phyloP scores from a whole-genome alignment of 2,797 vertebrate species.

The Holocentrus rufus region DNA sequence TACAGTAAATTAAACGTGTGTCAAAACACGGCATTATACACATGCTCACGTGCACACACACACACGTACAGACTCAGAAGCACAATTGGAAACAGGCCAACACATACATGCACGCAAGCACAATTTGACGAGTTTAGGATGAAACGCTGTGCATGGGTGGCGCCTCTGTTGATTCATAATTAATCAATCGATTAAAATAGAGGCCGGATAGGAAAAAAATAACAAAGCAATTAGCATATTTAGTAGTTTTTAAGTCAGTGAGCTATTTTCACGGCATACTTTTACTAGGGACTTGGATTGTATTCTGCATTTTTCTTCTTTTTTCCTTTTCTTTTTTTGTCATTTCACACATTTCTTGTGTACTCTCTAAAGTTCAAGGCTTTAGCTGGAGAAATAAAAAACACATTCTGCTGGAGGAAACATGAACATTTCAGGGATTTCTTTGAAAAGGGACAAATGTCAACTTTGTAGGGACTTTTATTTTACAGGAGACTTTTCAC shows the following conservation, averaged over 20 bases:
- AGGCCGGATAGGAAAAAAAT: conserved; percentile 27
- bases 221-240: conserved; percentile 55
- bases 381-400: neutral
- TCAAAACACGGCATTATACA: neutral
- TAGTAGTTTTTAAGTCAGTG: conserved; percentile 53
- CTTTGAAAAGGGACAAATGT: conserved; percentile 26
- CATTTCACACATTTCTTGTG: conserved; percentile 12
- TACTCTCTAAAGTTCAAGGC: conserved; percentile 2
- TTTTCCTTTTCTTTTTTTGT: neutral
- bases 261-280: conserved; percentile 45
- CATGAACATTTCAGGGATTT: conserved; percentile 16
- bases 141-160: neutral
- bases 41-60: conserved; percentile 20
- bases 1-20: neutral
- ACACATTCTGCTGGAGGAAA: conserved; percentile 13
- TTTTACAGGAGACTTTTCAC: neutral
- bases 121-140: conserved; percentile 23
- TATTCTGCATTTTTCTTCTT: neutral
- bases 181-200: conserved; percentile 56
- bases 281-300: conserved; percentile 56
- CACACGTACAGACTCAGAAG: conserved; percentile 8
- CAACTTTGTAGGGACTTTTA: conserved; percentile 7
- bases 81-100: neutral
- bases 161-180: conserved; percentile 42
- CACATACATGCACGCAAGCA: neutral